These are phyloP conservation scores for Eremobia ochroleuca DNA, from an alignment of 2,888 invertebrate species.

Conservation along the genomic window DNA sequence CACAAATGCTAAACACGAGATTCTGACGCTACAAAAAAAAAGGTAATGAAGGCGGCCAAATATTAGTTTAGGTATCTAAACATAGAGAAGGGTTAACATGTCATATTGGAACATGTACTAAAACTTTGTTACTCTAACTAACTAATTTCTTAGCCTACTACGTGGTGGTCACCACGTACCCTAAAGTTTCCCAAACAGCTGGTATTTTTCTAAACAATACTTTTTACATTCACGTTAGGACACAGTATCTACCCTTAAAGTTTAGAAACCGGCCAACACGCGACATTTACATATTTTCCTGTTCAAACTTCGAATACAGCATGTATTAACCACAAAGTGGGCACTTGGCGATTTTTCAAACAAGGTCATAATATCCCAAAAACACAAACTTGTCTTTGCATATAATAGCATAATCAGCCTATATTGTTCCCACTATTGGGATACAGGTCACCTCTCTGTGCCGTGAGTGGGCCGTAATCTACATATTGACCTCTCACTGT, in stretches of 20 bases:
- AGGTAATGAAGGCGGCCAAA: neutral
- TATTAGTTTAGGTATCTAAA: neutral
- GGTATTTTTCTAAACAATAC: slow-evolving; percentile 45
- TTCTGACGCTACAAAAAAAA: too few relatives aligned
- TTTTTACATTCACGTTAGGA: slow-evolving; percentile 29
- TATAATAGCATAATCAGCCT: neutral
- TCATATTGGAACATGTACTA: slow-evolving; percentile 11
- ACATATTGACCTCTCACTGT: neutral
- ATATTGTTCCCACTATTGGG: neutral
- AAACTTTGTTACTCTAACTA: slow-evolving; percentile 22
- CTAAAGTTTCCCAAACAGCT: slow-evolving; percentile 33
- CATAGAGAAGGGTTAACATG: neutral
- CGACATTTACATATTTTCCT: slow-evolving; percentile 76
- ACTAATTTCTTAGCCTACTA: slow-evolving; percentile 7
- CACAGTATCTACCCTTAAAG: slow-evolving; percentile 21
- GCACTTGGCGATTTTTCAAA: slow-evolving; percentile 8
- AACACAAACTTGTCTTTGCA: neutral
- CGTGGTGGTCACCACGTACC: slow-evolving; percentile 15
- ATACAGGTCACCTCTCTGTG: neutral
- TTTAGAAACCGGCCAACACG: slow-evolving; percentile 51
- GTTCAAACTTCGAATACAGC: neutral
- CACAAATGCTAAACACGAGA: too few relatives aligned
- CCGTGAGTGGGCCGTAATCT: too few relatives aligned
- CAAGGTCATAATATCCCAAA: neutral
- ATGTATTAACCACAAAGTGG: slow-evolving; percentile 3